Conservation (phyloP, 2,797 vertebrate species). For the Todus mexicanus region DNA sequence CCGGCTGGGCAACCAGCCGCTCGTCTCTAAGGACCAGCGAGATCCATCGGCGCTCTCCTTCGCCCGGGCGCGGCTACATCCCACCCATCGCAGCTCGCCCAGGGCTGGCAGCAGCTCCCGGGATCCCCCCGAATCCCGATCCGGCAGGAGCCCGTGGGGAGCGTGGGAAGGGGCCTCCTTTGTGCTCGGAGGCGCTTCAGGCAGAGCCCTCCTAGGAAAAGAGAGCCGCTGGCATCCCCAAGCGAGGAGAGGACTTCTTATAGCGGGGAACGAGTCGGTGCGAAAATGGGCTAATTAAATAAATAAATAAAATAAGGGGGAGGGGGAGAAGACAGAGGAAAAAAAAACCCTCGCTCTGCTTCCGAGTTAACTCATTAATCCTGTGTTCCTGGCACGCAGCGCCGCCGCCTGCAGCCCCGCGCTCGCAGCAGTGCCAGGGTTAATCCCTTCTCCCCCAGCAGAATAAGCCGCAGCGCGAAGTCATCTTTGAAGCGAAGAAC, state of each 20-base stretch:
- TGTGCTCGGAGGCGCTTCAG: conserved; percentile 37
- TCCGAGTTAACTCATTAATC: conserved; percentile 32
- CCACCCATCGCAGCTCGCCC: not conserved
- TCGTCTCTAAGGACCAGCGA: not conserved
- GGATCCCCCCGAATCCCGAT: not conserved
- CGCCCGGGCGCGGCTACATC: not conserved
- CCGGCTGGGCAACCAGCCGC: not conserved
- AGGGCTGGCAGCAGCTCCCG: not conserved
- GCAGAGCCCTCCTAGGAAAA: not conserved
- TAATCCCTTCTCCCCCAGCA: not conserved
- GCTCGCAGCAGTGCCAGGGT: not conserved
- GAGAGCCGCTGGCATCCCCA: not conserved
- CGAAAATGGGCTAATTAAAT: conserved; percentile 9
- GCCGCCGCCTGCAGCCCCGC: not conserved
- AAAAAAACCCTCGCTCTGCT: not conserved
- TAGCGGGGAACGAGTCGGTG: not conserved
- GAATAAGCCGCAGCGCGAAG: not conserved
- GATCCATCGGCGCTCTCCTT: not conserved
- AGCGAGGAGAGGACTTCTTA: not conserved
- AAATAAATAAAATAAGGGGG: not conserved
- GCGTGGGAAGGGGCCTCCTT: not conserved
- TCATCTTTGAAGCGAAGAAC: not conserved
- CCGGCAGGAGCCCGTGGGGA: conserved; percentile 12
- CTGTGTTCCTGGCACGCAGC: not conserved
- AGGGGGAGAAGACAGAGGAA: not conserved